These are phyloP conservation scores for Darevskia nairensis DNA, from an alignment of 2,797 vertebrate species.

Conservation along the genomic window DNA sequence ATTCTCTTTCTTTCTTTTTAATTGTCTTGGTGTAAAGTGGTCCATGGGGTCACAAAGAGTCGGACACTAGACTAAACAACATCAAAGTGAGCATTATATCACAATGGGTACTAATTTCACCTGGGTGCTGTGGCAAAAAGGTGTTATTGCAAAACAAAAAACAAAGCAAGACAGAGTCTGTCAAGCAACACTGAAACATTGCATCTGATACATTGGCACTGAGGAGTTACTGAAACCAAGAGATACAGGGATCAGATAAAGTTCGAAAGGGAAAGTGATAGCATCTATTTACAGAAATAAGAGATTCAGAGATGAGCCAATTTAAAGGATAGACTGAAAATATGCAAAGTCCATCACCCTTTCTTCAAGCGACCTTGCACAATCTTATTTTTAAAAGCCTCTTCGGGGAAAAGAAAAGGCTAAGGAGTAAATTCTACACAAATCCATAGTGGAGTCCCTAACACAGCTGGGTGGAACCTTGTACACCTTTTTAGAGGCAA, in stretches of 20 bases:
- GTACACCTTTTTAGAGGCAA: too few relatives aligned
- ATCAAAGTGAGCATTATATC: neutral
- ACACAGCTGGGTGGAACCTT: too few relatives aligned
- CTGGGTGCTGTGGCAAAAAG: neutral
- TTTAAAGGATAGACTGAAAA: neutral
- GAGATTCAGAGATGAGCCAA: neutral
- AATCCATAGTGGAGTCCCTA: too few relatives aligned
- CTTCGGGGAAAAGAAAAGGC: too few relatives aligned
- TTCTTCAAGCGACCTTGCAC: neutral
- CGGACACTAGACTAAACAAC: too few relatives aligned
- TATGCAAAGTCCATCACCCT: neutral
- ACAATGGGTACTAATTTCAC: neutral
- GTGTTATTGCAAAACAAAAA: neutral
- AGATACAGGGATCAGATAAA: neutral
- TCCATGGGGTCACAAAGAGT: too few relatives aligned
- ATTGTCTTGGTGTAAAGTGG: neutral
- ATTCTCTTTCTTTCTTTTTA: neutral
- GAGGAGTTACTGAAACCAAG: neutral
- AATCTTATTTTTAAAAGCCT: conserved; percentile 17
- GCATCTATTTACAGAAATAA: neutral
- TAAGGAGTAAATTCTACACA: too few relatives aligned
- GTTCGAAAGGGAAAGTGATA: neutral
- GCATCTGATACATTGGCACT: neutral
- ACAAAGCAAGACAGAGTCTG: neutral
- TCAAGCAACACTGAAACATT: neutral